Percentiles rank a stretch among this genome's conserved stretches.
Evolutionary conservation across 2,113 vertebrate genomes (phyloP).

Genomic region (Vicugna pacos): DNA sequence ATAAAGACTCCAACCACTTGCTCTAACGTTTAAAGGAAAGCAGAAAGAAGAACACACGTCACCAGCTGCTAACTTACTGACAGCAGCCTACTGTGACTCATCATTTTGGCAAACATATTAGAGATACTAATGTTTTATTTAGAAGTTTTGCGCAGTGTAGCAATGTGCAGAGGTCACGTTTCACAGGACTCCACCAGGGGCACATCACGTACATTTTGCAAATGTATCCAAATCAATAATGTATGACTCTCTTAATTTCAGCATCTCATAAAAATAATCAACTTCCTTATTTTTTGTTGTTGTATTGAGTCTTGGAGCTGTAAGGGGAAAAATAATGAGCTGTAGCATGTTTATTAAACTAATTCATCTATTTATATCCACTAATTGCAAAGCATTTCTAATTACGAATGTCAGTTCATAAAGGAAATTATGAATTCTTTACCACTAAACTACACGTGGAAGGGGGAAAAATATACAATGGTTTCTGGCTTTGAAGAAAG

Average conservation of each 20-base stretch:
- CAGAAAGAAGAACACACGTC: constrained; percentile 67
- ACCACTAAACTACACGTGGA: neutral
- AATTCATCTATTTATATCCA: neutral
- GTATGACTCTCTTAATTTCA: neutral
- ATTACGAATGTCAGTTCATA: neutral
- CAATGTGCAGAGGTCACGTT: constrained; percentile 34
- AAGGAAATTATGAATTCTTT: constrained; percentile 67
- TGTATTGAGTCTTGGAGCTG: neutral
- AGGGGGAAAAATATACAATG: neutral
- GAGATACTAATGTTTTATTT: constrained; percentile 77
- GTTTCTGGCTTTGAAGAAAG: constrained; percentile 39
- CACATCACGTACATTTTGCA: constrained; percentile 24
- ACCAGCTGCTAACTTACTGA: constrained; percentile 57
- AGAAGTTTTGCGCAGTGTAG: constrained; percentile 63
- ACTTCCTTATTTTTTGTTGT: neutral
- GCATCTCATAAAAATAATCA: neutral
- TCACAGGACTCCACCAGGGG: constrained; percentile 28
- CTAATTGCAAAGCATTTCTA: constrained; percentile 46
- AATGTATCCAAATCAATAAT: constrained; percentile 22
- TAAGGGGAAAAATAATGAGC: neutral
- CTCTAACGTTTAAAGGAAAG: constrained; percentile 21
- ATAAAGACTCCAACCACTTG: constrained; percentile 6
- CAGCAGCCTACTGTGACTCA: constrained; percentile 74
- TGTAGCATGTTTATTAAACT: neutral
- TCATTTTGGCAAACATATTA: constrained; percentile 65